A percentile compares a stretch with the other conserved stretches of the same genome.
Conservation (phyloP, 2,888 invertebrate genomes). For the Helleia helle region DNA sequence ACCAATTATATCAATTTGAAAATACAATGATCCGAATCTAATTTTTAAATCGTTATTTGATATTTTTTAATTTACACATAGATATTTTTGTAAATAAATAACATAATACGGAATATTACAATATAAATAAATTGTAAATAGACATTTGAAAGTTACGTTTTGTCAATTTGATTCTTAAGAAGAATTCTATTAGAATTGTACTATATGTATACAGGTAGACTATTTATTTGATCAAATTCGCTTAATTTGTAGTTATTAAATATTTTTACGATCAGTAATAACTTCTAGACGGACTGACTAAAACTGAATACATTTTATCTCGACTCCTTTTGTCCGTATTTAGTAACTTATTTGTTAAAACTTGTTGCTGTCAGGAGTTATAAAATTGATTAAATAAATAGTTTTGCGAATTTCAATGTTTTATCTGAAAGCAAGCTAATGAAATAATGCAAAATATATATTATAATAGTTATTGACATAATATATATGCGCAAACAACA, state of each 20-base stretch:
- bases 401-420: too few relatives aligned
- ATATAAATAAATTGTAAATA: conserved; percentile 3
- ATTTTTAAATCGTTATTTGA: neutral
- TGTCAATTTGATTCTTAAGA: conserved; percentile 3
- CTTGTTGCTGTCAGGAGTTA: too few relatives aligned
- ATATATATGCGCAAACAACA: too few relatives aligned
- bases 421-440: too few relatives aligned
- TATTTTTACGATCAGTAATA: too few relatives aligned
- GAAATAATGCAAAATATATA: too few relatives aligned
- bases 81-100: conserved; percentile 7
- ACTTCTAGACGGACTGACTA: neutral
- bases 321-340: neutral
- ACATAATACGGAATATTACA: neutral
- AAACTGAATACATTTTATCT: neutral
- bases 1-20: neutral
- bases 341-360: neutral
- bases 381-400: too few relatives aligned
- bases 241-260: neutral
- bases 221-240: neutral
- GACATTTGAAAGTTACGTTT: neutral
- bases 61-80: neutral
- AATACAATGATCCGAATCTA: neutral
- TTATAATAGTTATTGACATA: too few relatives aligned
- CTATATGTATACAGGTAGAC: neutral
- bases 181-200: conserved; percentile 1